Conservation (phyloP, 2,888 invertebrate species). For the Apeira syringaria region DNA sequence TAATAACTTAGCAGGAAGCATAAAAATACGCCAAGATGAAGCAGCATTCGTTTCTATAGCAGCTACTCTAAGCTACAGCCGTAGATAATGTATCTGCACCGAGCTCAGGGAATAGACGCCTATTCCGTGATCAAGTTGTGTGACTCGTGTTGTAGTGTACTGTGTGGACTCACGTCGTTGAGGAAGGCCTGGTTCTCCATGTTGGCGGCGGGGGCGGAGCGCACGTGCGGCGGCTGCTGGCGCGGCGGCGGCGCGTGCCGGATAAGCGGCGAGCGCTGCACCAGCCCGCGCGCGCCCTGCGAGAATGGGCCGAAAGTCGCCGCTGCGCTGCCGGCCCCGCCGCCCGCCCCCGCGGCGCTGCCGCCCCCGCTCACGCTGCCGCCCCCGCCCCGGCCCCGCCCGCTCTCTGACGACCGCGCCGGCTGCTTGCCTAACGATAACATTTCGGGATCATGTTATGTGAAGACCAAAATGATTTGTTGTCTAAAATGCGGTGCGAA, state of each 20-base stretch:
- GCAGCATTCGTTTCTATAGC: no score
- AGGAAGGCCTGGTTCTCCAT: conserved; percentile 97
- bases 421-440: conserved; percentile 61
- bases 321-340: conserved; percentile 19
- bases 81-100: no score
- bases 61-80: no score
- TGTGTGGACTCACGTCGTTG: conserved; percentile 88
- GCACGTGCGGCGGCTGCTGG: conserved; percentile 87
- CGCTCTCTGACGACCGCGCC: conserved; percentile 29
- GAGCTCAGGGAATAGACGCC: no score
- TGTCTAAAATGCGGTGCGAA: no score
- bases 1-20: no score
- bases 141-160: not conserved
- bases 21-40: no score
- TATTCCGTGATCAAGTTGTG: no score
- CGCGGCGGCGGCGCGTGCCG: conserved; percentile 88
- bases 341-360: conserved; percentile 24
- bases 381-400: conserved; percentile 9
- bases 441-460: no score
- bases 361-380: conserved; percentile 17
- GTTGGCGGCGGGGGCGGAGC: conserved; percentile 90
- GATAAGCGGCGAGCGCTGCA: conserved; percentile 95
- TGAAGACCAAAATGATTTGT: no score
- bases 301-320: conserved; percentile 75
- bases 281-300: conserved; percentile 91